Evolutionary conservation across 35 echinoderm and acorn worm species (phyloP), one percentile per base, ranked within the genome.

Genomic region (Eucidaris tribuloides): DNA sequence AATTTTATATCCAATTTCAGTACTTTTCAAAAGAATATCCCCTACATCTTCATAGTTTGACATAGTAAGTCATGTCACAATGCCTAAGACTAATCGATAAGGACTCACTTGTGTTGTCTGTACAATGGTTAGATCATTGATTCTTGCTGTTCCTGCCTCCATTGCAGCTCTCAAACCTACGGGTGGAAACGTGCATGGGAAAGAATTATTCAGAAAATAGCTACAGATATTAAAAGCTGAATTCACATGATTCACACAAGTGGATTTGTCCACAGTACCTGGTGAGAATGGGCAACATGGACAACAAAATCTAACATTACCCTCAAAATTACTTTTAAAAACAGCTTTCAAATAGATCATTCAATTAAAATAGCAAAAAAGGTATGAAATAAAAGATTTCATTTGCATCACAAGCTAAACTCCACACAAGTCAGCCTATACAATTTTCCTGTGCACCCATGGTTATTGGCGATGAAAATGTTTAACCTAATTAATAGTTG

Each of bases 71-170:
- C 33, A 35, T 1, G 0, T 70, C 33, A 2, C 1, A 19, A 18
- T 30, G 7, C 1, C 20, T 0, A 80, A 36, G 1, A 0, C 28
- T 24, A 7, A 24, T 0, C 1, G 25, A 61, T 31, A 15, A 22
- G 15, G 15, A 58, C 46, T 79, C 44, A 93, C 94, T 90, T 97
- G 94, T 4, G 83, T 72, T 38, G 89, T 92, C 76, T 97, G 94
- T 66, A 97, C 93, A 30, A 97, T 79, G 3, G 84, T 89, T 6
- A 97, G 79, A 50, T 97, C 94, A 89, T 97, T 97, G 15, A 97
- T 97, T 38, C 94, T 60, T 19, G 94, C 85, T 49, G 83, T 85
- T 18, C 94, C 94, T 46, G 94, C 94, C 32, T 88, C 94, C 94
- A 97, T 97, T 2, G 62, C 84, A 63, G 94, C 90, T 44, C 94